These are phyloP conservation scores for Urechis unicinctus DNA, from an alignment of 2,888 invertebrate genomes.

Conservation along the genomic window DNA sequence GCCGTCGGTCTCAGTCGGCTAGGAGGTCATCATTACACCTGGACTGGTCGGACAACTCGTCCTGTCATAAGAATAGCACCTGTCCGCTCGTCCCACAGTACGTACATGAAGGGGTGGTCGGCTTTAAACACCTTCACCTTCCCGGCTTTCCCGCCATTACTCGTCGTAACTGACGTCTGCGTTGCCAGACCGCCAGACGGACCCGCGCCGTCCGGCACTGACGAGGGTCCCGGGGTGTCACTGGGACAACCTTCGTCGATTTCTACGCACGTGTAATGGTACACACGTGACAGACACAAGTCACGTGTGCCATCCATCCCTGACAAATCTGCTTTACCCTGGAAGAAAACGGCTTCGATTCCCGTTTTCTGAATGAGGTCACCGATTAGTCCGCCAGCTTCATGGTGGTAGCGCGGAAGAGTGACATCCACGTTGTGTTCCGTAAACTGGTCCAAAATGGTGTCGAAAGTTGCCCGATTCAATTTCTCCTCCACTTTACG, in stretches of 20 bases:
- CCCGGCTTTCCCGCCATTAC: slow-evolving; percentile 9
- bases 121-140: slow-evolving; percentile 18
- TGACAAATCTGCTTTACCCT: slow-evolving; percentile 20
- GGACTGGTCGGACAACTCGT: slow-evolving; percentile 20
- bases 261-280: slow-evolving; percentile 22
- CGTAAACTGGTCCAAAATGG: slow-evolving; percentile 11
- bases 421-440: slow-evolving; percentile 23
- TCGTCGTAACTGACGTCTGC: slow-evolving; percentile 8
- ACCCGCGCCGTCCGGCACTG: slow-evolving; percentile 5
- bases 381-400: slow-evolving; percentile 17
- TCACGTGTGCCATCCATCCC: slow-evolving; percentile 16
- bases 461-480: slow-evolving; percentile 18
- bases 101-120: slow-evolving; percentile 24
- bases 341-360: slow-evolving; percentile 19
- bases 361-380: slow-evolving; percentile 21
- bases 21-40: no score
- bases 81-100: slow-evolving; percentile 23
- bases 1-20: no score
- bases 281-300: slow-evolving; percentile 20
- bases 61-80: slow-evolving; percentile 22
- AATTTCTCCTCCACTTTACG: slow-evolving; percentile 21
- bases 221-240: background rate
- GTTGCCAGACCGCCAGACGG: slow-evolving; percentile 5
- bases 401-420: slow-evolving; percentile 23
- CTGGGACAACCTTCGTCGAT: slow-evolving; percentile 18